These are phyloP conservation scores for Patella ulyssiponensis DNA, from an alignment of 2,888 invertebrate genomes.

Conservation along the genomic window DNA sequence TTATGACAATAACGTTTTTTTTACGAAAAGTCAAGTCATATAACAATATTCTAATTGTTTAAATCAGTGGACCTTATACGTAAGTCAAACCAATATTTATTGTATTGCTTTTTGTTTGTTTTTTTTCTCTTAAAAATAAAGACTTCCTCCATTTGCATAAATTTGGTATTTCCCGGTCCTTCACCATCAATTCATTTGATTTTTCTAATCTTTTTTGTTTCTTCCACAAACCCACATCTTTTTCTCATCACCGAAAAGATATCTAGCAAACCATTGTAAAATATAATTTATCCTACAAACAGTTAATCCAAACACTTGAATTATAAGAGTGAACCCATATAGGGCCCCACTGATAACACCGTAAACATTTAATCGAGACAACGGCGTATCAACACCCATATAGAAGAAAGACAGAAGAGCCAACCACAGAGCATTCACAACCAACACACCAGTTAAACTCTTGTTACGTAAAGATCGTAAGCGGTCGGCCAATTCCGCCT, in stretches of 20 bases:
- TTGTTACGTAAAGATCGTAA: conserved; percentile 45
- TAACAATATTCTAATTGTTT: no score
- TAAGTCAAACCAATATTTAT: no score
- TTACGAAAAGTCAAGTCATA: no score
- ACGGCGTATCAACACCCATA: conserved; percentile 41
- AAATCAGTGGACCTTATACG: no score
- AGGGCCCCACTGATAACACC: conserved; percentile 53
- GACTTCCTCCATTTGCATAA: no score
- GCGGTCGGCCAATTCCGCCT: conserved; percentile 39
- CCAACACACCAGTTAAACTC: conserved; percentile 41
- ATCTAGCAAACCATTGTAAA: conserved; percentile 37
- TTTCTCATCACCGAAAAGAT: conserved; percentile 39
- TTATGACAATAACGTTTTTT: no score
- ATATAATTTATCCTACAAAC: conserved; percentile 44
- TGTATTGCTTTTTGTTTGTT: no score
- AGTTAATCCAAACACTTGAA: conserved; percentile 53
- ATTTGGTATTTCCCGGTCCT: no score
- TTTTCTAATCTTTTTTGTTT: conserved; percentile 25
- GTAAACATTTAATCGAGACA: conserved; percentile 51
- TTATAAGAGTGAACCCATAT: conserved; percentile 51
- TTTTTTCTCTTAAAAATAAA: no score
- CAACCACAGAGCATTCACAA: conserved; percentile 50
- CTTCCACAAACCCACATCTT: conserved; percentile 45
- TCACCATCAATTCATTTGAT: no score
- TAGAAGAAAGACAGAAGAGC: conserved; percentile 49